These are phyloP conservation scores for Ranitomeya imitator DNA, from an alignment of 2,113 vertebrate species.

Conservation along the genomic window DNA sequence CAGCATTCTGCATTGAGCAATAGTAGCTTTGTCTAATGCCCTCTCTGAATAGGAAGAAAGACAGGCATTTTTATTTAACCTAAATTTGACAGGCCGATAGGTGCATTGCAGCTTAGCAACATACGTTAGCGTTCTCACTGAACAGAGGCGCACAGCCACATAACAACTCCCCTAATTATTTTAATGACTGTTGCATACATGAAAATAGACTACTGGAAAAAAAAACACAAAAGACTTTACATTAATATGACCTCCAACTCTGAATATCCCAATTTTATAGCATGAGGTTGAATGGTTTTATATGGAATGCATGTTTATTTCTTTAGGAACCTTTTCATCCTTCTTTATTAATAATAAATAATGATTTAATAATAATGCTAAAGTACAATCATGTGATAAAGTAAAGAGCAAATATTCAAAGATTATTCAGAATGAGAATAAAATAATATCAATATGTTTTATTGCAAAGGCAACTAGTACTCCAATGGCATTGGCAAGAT, in stretches of 20 bases:
- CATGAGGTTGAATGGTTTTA: background rate
- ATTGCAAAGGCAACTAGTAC: too few relatives aligned
- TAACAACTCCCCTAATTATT: slow-evolving; percentile 39
- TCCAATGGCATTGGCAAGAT: too few relatives aligned
- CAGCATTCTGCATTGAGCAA: slow-evolving; percentile 48
- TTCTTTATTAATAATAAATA: background rate
- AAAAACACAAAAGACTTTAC: slow-evolving; percentile 31
- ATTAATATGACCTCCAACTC: background rate
- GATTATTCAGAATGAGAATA: too few relatives aligned
- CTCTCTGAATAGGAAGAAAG: slow-evolving; percentile 42
- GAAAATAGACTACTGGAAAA: background rate
- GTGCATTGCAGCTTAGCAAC: slow-evolving; percentile 43
- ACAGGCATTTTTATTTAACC: slow-evolving; percentile 47
- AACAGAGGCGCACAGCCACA: slow-evolving; percentile 41
- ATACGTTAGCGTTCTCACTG: slow-evolving; percentile 25
- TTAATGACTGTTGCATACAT: slow-evolving; percentile 40
- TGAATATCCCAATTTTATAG: background rate
- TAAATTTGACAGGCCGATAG: slow-evolving; percentile 45
- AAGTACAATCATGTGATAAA: too few relatives aligned
- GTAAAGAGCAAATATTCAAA: too few relatives aligned
- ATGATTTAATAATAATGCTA: too few relatives aligned
- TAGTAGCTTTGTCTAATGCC: slow-evolving; percentile 49
- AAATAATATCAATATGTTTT: too few relatives aligned
- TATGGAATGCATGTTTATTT: background rate
- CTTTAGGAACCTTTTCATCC: background rate